Evolutionary conservation across 2,888 invertebrate species (phyloP).

Genomic region (Drosophila basisetae): DNA sequence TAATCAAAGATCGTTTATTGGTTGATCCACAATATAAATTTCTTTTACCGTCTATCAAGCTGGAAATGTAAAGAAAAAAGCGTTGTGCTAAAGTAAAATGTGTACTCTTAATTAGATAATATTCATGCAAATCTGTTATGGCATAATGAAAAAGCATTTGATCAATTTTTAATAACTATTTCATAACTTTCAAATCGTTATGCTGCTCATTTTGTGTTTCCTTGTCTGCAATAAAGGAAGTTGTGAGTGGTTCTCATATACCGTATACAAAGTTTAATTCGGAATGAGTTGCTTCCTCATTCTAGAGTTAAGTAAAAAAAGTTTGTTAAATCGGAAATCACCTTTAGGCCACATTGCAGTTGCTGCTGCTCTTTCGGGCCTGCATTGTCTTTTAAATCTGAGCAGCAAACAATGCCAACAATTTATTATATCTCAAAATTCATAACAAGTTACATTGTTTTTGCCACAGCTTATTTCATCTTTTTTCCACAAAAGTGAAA

Average conservation of each 20-base stretch:
- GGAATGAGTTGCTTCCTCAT: not conserved
- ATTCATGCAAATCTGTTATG: not conserved
- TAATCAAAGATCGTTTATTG: conserved; percentile 22
- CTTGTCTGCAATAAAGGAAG: not conserved
- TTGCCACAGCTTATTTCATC: conserved; percentile 11
- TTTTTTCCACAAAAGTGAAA: conserved; percentile 23
- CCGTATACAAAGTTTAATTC: conserved; percentile 1
- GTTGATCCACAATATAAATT: conserved; percentile 5
- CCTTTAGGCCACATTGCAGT: conserved; percentile 5
- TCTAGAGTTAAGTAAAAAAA: conserved; percentile 21
- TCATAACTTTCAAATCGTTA: not conserved
- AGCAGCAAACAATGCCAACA: conserved; percentile 18
- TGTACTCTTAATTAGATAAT: not conserved
- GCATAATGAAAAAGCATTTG: not conserved
- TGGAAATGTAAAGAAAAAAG: not conserved
- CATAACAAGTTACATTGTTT: conserved; percentile 25
- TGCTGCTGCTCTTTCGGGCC: not conserved
- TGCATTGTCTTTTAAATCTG: conserved; percentile 26
- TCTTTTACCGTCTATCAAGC: not conserved
- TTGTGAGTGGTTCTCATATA: not conserved
- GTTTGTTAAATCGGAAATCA: conserved; percentile 14
- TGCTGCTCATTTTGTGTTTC: not conserved
- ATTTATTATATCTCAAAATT: conserved; percentile 38
- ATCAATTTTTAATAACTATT: not conserved
- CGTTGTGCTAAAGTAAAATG: not conserved